phyloP scores from a whole-genome alignment of 2,797 vertebrate genomes.

The Pelodytes ibericus region DNA sequence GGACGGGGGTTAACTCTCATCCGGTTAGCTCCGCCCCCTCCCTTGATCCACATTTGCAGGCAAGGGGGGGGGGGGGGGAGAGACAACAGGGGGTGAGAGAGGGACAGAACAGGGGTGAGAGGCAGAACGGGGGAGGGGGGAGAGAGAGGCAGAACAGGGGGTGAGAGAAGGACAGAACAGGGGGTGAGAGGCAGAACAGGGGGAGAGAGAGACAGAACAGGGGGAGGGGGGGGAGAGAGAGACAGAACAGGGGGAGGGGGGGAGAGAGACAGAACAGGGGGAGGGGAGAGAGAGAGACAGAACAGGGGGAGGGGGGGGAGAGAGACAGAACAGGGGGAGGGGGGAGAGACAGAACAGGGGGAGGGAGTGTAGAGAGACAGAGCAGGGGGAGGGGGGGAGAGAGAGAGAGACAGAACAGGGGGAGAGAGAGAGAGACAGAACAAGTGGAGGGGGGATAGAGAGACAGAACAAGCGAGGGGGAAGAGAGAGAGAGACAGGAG shows the following conservation, averaged over 20 bases:
- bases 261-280: no score
- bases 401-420: not conserved
- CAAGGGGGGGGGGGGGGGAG: not conserved
- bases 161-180: no score
- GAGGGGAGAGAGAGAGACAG: not conserved
- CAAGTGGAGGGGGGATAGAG: no score
- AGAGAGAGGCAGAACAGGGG: no score
- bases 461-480: no score
- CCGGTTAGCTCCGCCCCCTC: no score
- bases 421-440: not conserved
- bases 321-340: not conserved
- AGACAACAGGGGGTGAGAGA: not conserved
- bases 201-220: not conserved
- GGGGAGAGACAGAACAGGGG: not conserved
- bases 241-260: no score
- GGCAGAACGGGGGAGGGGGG: no score
- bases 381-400: not conserved
- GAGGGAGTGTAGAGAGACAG: not conserved
- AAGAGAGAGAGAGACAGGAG: no score
- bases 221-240: not conserved
- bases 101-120: not conserved
- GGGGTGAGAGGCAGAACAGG: no score
- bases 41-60: no score
- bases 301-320: not conserved
- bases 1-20: no score